Conservation (phyloP, 2,797 vertebrate genomes). For the Pangasius krempfi region DNA sequence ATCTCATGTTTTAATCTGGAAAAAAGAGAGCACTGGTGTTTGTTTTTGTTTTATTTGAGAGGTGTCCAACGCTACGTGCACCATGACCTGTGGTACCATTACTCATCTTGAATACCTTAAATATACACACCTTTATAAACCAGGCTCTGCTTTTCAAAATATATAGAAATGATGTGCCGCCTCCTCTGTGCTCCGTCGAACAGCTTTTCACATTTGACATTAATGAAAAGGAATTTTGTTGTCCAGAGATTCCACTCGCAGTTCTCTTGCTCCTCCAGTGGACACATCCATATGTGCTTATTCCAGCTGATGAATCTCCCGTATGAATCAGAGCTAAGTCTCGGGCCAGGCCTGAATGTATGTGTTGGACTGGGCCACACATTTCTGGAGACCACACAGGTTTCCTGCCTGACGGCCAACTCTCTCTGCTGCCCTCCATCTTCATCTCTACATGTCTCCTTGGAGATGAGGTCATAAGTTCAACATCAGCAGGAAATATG, state of each 20-base stretch:
- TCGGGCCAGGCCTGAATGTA: constrained; percentile 75
- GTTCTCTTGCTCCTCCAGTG: constrained; percentile 48
- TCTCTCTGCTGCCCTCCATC: constrained; percentile 93
- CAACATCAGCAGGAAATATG: constrained; percentile 86
- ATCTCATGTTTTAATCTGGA: constrained; percentile 44
- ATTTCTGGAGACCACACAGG: constrained; percentile 96
- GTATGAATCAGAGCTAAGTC: constrained; percentile 77
- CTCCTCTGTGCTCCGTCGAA: constrained; percentile 63
- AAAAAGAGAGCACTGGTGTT: constrained; percentile 32
- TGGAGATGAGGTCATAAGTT: constrained; percentile 93
- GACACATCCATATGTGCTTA: constrained; percentile 69
- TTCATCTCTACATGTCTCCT: constrained; percentile 87
- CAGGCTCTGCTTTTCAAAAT: constrained; percentile 72
- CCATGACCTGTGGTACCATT: constrained; percentile 65
- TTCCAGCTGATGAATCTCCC: constrained; percentile 77
- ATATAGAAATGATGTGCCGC: constrained; percentile 68
- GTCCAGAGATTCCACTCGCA: constrained; percentile 52
- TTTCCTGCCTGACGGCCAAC: constrained; percentile 85
- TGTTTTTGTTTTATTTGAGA: constrained; percentile 66
- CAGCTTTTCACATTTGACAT: constrained; percentile 67
- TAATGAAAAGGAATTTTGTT: constrained; percentile 58
- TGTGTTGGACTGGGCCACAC: constrained; percentile 79
- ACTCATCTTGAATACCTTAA: constrained; percentile 73
- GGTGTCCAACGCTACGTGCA: constrained; percentile 60
- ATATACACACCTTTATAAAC: constrained; percentile 70